Base-by-base conservation (phyloP, 2,888 invertebrate genomes). In the Xanthorhoe designata region DNA sequence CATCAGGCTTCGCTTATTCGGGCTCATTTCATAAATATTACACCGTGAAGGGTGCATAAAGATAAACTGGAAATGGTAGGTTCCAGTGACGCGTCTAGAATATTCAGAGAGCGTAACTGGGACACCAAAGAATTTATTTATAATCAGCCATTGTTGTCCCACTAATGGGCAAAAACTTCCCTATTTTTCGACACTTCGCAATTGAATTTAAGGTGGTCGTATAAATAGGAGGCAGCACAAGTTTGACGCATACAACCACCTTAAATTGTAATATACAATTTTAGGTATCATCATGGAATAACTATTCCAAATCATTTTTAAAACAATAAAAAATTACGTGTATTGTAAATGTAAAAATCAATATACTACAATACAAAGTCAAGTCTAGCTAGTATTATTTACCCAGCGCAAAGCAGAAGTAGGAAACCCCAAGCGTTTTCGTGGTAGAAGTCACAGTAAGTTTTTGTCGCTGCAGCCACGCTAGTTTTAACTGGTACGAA, bases 401-500 rank as follows among this genome's bases (percentile, higher is more conserved):
- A 38, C 19, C 17, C 17, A n/a, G 47, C 9, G 45, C 38, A 29
- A 32, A 19, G 9, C 61, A 58, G 62, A 66, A 62, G 54, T 49
- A 61, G 7, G 9, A 29, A 66, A 56, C 60, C 38, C 38, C 38
- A 38, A 62, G 62, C 68, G 61, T 70, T 72, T 71, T 74, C 71
- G 74, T 74, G 71, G 70, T 47, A 50, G 63, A 61, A 67, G 68
- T 62, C 63, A 68, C 69, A 52, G 62, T 61, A 47, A 64, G 63
- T 66, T 72, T 74, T 74, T 74, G 72, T 70, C 68, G 64, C 68
- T 66, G 64, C 72, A 62, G 64, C 74, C 66, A 68, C 65, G 70
- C 70, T 66, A 69, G 71, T 71, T 72, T 70, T 67, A 72, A 71
- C 74, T 72, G 70, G 71, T 60, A 55, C 66, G 70, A 70, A 75